Percentiles rank a stretch among this genome's conserved stretches.
phyloP scores from a whole-genome alignment of 2,113 vertebrate genomes.

The Edolisoma coerulescens region DNA sequence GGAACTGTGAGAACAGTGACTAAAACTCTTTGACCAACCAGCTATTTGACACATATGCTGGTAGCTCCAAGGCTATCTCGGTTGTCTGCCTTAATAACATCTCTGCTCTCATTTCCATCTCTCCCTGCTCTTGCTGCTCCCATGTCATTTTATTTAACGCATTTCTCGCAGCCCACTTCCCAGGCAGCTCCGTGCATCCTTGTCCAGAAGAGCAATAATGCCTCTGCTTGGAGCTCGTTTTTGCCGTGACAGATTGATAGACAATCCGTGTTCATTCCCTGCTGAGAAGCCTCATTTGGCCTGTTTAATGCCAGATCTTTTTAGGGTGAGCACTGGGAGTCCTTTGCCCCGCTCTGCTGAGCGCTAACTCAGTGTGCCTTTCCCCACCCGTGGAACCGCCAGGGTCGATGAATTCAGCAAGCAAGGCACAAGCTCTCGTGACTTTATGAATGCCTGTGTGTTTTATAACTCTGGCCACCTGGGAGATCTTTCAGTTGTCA shows the following conservation, averaged over 20 bases:
- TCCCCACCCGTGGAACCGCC: accelerated
- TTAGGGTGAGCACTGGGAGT: not conserved
- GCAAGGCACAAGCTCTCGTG: not conserved
- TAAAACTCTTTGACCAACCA: not conserved
- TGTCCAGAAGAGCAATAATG: not conserved
- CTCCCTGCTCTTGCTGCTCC: not conserved
- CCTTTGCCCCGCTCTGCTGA: not conserved
- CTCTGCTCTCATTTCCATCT: constrained; percentile 28
- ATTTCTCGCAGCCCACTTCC: not conserved
- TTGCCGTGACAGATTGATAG: constrained; percentile 26
- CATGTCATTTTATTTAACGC: not conserved
- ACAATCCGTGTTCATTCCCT: not conserved
- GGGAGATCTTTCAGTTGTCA: not conserved
- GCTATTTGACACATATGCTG: constrained; percentile 9
- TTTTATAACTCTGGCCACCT: not conserved
- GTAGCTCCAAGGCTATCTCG: not conserved
- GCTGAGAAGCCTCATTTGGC: constrained; percentile 8
- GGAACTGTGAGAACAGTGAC: not conserved
- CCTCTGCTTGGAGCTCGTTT: not conserved
- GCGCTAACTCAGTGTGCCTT: not conserved
- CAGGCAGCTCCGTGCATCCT: not conserved
- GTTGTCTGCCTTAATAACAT: constrained; percentile 35
- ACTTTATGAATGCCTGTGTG: not conserved
- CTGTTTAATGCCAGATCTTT: constrained; percentile 4
- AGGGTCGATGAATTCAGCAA: not conserved